Percentiles rank a stretch among this genome's conserved stretches.
Conservation (phyloP, 2,888 invertebrate genomes). For the Keiferia lycopersicella region DNA sequence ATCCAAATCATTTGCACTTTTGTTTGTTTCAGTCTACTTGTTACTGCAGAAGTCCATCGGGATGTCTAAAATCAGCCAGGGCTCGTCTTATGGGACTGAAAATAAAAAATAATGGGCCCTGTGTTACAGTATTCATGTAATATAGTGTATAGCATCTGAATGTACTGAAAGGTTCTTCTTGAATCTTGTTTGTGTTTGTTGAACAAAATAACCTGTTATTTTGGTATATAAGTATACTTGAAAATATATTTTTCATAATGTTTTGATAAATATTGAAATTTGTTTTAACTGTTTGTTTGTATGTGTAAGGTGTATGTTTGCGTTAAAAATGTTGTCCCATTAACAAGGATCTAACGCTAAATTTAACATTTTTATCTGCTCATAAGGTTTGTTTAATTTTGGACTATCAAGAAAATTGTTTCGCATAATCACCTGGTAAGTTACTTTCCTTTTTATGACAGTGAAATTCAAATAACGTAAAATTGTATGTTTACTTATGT, state of each 20-base stretch:
- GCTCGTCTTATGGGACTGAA: constrained; percentile 89
- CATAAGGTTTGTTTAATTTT: constrained; percentile 8
- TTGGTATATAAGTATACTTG: constrained; percentile 10
- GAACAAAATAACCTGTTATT: constrained; percentile 21
- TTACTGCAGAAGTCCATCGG: constrained; percentile 90
- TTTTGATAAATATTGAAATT: constrained; percentile 21
- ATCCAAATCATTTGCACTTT: too few relatives aligned
- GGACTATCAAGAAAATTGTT: neutral
- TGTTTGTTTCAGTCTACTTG: constrained; percentile 85
- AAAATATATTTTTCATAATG: constrained; percentile 23
- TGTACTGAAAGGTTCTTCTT: constrained; percentile 32
- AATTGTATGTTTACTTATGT: too few relatives aligned
- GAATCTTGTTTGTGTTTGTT: constrained; percentile 35
- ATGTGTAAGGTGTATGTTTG: constrained; percentile 6
- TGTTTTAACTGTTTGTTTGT: constrained; percentile 16
- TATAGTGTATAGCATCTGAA: constrained; percentile 38
- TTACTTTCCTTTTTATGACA: too few relatives aligned
- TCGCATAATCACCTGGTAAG: too few relatives aligned
- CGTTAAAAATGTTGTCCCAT: neutral
- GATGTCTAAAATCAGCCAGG: constrained; percentile 92
- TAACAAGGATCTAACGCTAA: neutral
- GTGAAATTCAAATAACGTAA: too few relatives aligned
- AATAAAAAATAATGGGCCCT: constrained; percentile 65
- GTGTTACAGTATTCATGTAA: constrained; percentile 39
- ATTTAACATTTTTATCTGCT: neutral